These are phyloP conservation scores for Exocentrus adspersus DNA, from an alignment of 2,888 invertebrate genomes.

Conservation along the genomic window DNA sequence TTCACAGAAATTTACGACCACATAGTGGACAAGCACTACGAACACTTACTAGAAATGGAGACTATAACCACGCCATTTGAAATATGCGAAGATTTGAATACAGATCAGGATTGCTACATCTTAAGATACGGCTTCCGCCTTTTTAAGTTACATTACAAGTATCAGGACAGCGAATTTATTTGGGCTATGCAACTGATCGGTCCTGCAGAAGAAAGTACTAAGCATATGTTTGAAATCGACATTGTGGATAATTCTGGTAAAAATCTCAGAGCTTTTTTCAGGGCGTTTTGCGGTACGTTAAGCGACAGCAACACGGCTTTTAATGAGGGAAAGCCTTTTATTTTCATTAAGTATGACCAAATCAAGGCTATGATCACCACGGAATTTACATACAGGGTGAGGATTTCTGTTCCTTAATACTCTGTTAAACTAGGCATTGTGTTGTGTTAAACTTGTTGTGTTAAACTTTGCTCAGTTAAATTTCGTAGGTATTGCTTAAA, in stretches of 20 bases:
- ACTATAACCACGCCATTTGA: slow-evolving; percentile 43
- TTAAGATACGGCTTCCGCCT: slow-evolving; percentile 44
- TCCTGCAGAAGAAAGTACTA: slow-evolving; percentile 44
- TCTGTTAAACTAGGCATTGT: no score
- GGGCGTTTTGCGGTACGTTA: slow-evolving; percentile 37
- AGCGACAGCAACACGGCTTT: slow-evolving; percentile 33
- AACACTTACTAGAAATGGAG: slow-evolving; percentile 51
- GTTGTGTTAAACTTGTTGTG: no score
- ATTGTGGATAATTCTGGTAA: slow-evolving; percentile 49
- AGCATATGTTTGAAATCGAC: slow-evolving; percentile 55
- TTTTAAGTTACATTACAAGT: slow-evolving; percentile 52
- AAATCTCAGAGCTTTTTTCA: slow-evolving; percentile 43
- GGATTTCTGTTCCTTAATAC: no score
- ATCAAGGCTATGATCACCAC: slow-evolving; percentile 30
- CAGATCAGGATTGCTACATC: slow-evolving; percentile 48
- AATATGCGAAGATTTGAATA: slow-evolving; percentile 29
- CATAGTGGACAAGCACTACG: slow-evolving; percentile 66
- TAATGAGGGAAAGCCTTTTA: neutral
- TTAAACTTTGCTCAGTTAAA: no score
- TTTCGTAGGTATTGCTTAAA: no score
- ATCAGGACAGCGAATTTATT: slow-evolving; percentile 39
- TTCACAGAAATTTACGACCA: slow-evolving; percentile 58
- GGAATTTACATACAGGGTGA: slow-evolving; percentile 31
- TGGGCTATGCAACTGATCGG: slow-evolving; percentile 55
- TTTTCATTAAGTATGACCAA: slow-evolving; percentile 23